Conservation (phyloP, 2,888 invertebrate genomes). For the Dexiosoma caninum region DNA sequence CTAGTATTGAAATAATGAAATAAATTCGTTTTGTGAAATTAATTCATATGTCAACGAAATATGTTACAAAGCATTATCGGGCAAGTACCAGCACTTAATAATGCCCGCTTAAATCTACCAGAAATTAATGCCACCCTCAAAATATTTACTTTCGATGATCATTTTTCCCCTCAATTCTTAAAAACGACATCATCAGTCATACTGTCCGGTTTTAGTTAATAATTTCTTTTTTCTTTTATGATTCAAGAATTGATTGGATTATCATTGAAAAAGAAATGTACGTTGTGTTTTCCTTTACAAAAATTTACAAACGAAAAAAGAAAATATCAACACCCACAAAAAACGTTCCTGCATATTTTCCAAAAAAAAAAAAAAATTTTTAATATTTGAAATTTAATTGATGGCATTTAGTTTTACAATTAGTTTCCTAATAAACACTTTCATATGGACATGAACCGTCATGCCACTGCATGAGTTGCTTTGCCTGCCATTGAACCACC, state of each 20-base stretch:
- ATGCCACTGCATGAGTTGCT: too few species aligned
- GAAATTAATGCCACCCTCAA: constrained; percentile 31
- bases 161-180: background rate
- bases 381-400: constrained; percentile 23
- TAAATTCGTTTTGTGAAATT: constrained; percentile 33
- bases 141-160: background rate
- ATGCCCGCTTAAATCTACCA: constrained; percentile 19
- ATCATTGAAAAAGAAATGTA: background rate
- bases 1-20: background rate
- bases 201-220: constrained; percentile 14
- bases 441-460: too few species aligned
- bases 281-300: too few species aligned
- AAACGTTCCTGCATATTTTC: too few species aligned
- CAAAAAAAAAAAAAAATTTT: too few species aligned
- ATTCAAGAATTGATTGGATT: constrained; percentile 1
- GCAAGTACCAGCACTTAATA: constrained; percentile 30
- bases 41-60: constrained; percentile 70
- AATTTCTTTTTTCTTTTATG: too few species aligned
- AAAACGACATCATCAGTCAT: constrained; percentile 23
- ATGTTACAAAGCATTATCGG: constrained; percentile 57
- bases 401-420: too few species aligned
- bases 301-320: background rate
- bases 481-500: too few species aligned
- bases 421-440: too few species aligned
- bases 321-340: constrained; percentile 19